Evolutionary conservation across 1,140 invertebrate species (phyloP).

Genomic region (Bombyx mori): ASM3026992v2 NC_085119.1:600001-600500

Average conservation of each 20-base stretch:
- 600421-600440: conserved; percentile 49
- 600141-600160: conserved; percentile 20
- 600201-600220: too few species aligned
- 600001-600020: too few species aligned
- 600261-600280: too few species aligned
- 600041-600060: conserved; percentile 23
- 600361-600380: conserved; percentile 27
- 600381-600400: conserved; percentile 28
- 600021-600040: too few species aligned
- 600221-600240: too few species aligned
- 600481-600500: conserved; percentile 77
- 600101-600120: conserved; percentile 20
- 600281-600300: conserved; percentile 2
- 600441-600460: conserved; percentile 40
- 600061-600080: conserved; percentile 34
- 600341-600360: conserved; percentile 14
- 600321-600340: too few species aligned
- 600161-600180: neutral
- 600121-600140: conserved; percentile 27
- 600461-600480: conserved; percentile 66
- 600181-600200: too few species aligned
- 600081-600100: conserved; percentile 15
- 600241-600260: too few species aligned
- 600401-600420: conserved; percentile 25
- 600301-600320: conserved; percentile 8